Base-by-base conservation (phyloP, 2,113 vertebrate genomes). In the Okapia johnstoni region DNA sequence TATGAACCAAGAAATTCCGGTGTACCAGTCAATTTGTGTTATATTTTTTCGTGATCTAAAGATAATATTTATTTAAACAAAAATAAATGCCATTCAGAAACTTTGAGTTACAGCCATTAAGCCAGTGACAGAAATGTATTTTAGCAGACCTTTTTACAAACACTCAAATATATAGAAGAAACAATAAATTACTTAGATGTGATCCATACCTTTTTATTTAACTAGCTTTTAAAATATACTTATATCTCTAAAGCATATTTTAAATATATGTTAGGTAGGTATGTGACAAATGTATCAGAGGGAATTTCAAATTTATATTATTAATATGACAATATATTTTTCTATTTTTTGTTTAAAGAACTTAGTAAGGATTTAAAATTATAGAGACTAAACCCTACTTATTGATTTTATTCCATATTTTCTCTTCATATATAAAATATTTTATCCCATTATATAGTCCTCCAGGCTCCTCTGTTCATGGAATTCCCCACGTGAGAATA, bases 21-120 rank as follows among this genome's bases (percentile, higher is more conserved):
- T 50, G 2, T 89, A 33, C 0, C 36, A 60, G 23, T 21, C 7
- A 1, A 48, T 30, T 60, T 12, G 0, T 60, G 0, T 28, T 58
- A 66, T 15, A 30, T 0, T 9, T 88, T 85, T 55, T 55, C 48
- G 28, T 81, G 26, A 61, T 63, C 16, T 80, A 16, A 1, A 61
- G 4, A 21, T 58, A 58, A 30, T 89, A 85, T 90, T 93, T 85
- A 48, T 48, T 50, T 54, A 80, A 61, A 36, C 30, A 95, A 76
- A 90, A 52, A 43, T 11, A 83, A 73, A 7, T 57, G 19, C 3
- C 9, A 87, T 21, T 4, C 3, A 83, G 33, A 90, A 19, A 50
- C 25, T 48, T 90, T 40, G 21, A 33, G 11, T n/a, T 57, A 16
- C 6, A 77, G 10, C 7, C 25, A 48, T 73, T 19, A 50, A 48